phyloP scores from a whole-genome alignment of 1,140 invertebrate species.

The Plectrocnemia conspersa region DNA sequence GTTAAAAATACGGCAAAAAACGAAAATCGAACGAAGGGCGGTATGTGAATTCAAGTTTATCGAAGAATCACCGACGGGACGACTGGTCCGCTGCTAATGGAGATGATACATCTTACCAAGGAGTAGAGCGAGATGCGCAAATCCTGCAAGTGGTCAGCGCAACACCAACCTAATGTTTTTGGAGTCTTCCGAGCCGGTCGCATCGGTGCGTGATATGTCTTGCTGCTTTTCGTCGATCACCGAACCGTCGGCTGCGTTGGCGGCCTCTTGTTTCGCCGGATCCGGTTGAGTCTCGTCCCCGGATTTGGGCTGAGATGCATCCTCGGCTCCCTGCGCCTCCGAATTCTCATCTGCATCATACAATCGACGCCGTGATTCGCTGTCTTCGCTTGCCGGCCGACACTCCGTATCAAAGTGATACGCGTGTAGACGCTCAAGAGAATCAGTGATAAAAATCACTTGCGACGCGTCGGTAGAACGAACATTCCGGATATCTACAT shows the following conservation, averaged over 20 bases:
- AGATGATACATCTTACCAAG: constrained; percentile 28
- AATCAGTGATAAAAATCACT: constrained; percentile 11
- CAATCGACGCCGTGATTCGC: constrained; percentile 28
- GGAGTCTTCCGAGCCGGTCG: constrained; percentile 21
- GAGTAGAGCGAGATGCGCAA: constrained; percentile 43
- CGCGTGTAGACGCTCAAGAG: constrained; percentile 14
- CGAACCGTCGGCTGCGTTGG: constrained; percentile 12
- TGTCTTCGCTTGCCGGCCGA: constrained; percentile 13
- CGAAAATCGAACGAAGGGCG: background rate
- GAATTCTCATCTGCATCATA: constrained; percentile 38
- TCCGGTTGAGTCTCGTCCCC: constrained; percentile 25
- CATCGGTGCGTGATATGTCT: constrained; percentile 17
- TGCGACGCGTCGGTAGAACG: too few species aligned
- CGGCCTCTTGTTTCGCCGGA: constrained; percentile 20
- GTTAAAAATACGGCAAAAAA: constrained; percentile 1
- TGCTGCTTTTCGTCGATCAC: constrained; percentile 19
- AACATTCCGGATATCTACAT: too few species aligned
- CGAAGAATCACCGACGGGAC: background rate
- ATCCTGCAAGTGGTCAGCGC: constrained; percentile 46
- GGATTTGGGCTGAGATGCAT: constrained; percentile 10
- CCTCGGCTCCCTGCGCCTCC: constrained; percentile 17
- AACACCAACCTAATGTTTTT: constrained; percentile 31
- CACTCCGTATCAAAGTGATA: constrained; percentile 3
- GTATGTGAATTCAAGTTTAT: constrained; percentile 2
- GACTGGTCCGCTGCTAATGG: constrained; percentile 6